Conservation (phyloP, 2,797 vertebrate genomes). For the Menidia menidia region DNA sequence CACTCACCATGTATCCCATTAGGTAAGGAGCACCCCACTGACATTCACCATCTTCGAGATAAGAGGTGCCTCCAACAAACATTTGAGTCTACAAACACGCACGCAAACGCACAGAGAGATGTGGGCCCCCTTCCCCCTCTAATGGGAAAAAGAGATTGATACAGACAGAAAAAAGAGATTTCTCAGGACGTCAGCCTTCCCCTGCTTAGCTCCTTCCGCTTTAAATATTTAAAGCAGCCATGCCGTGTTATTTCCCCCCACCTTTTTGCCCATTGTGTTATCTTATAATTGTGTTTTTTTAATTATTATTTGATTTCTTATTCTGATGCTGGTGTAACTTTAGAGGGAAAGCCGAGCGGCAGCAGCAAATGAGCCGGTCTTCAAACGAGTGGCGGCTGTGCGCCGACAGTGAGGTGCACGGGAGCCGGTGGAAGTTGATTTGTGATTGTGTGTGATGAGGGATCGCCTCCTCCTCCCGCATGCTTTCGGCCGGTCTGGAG, state of each 20-base stretch:
- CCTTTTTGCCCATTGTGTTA: slow-evolving; percentile 32
- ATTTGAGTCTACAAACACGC: slow-evolving; percentile 33
- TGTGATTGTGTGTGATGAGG: slow-evolving; percentile 51
- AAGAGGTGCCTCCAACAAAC: slow-evolving; percentile 49
- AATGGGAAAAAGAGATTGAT: slow-evolving; percentile 77
- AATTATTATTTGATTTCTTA: no score
- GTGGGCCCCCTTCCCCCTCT: slow-evolving; percentile 60
- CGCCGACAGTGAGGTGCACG: slow-evolving; percentile 58
- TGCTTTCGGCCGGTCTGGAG: slow-evolving; percentile 50
- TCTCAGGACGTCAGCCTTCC: slow-evolving; percentile 68
- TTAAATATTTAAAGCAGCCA: slow-evolving; percentile 76
- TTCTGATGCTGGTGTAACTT: slow-evolving; percentile 45
- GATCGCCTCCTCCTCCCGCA: slow-evolving; percentile 31
- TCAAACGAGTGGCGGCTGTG: slow-evolving; percentile 34
- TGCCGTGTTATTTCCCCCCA: slow-evolving; percentile 15
- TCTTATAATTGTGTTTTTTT: slow-evolving; percentile 50
- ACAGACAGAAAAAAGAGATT: slow-evolving; percentile 63
- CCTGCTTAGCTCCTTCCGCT: slow-evolving; percentile 55
- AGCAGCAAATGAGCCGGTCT: slow-evolving; percentile 22
- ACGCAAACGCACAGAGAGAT: slow-evolving; percentile 37
- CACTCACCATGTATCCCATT: slow-evolving; percentile 58
- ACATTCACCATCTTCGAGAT: slow-evolving; percentile 49
- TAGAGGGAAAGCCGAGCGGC: slow-evolving; percentile 13
- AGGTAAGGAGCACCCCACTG: slow-evolving; percentile 61
- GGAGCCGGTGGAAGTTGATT: slow-evolving; percentile 58